Conservation (phyloP, 2,113 vertebrate species). For the crab-eating macaque (Macaca fascicularis) region T2T-MFA8v1.1 NC_088381.1:110912001-110912500, state of each 20-base stretch:
- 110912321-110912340: not conserved
- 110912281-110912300: not conserved
- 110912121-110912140: not conserved
- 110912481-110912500: conserved; percentile 69
- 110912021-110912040: not conserved
- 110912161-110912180: not conserved
- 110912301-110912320: not conserved
- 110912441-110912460: conserved; percentile 30
- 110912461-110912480: conserved; percentile 44
- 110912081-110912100: not conserved
- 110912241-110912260: not conserved
- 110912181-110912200: not conserved
- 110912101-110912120: not conserved
- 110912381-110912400: not conserved
- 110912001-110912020: not conserved
- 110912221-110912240: not conserved
- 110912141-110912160: not conserved
- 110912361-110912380: not conserved
- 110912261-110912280: conserved; percentile 5
- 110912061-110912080: not conserved
- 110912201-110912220: not conserved
- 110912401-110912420: conserved; percentile 29
- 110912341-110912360: not conserved
- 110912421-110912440: not conserved
- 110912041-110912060: not conserved